These are phyloP conservation scores for Toxonevra muliebris DNA, from an alignment of 2,888 invertebrate species.

Conservation along the genomic window DNA sequence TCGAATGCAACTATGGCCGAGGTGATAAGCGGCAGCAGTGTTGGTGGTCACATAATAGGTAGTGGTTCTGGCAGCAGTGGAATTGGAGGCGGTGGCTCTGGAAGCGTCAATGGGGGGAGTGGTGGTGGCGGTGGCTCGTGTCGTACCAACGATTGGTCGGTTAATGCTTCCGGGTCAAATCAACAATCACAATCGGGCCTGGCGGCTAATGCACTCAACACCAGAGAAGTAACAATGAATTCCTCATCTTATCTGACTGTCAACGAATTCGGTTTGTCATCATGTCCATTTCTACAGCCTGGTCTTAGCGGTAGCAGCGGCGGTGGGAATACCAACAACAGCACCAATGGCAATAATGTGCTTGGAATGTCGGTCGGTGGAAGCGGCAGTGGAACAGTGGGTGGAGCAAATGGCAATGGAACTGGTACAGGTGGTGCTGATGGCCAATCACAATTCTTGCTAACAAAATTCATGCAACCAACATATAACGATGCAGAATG, in stretches of 20 bases:
- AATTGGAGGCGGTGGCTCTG: conserved; percentile 39
- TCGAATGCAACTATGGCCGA: conserved; percentile 68
- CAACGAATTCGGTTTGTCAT: conserved; percentile 50
- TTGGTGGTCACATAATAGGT: conserved; percentile 42
- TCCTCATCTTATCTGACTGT: conserved; percentile 48
- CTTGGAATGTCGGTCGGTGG: conserved; percentile 54
- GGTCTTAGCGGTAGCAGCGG: conserved; percentile 40
- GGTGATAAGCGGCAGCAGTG: conserved; percentile 57
- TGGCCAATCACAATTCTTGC: conserved; percentile 59
- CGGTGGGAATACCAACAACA: conserved; percentile 50
- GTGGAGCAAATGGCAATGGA: conserved; percentile 45
- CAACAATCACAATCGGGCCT: conserved; percentile 63
- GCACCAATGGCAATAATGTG: conserved; percentile 50
- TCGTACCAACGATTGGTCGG: conserved; percentile 62
- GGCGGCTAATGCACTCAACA: conserved; percentile 60
- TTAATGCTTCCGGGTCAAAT: conserved; percentile 55
- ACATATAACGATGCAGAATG: conserved; percentile 67
- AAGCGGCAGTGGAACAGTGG: conserved; percentile 47
- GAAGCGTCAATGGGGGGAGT: conserved; percentile 47
- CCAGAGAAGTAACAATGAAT: conserved; percentile 60
- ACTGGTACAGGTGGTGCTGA: conserved; percentile 42
- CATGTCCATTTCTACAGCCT: conserved; percentile 48
- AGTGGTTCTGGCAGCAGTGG: conserved; percentile 45
- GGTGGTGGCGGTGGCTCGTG: conserved; percentile 45
- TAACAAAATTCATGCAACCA: conserved; percentile 68